Evolutionary conservation across 2,888 invertebrate species (phyloP).

Genomic region (Nebria brevicollis): DNA sequence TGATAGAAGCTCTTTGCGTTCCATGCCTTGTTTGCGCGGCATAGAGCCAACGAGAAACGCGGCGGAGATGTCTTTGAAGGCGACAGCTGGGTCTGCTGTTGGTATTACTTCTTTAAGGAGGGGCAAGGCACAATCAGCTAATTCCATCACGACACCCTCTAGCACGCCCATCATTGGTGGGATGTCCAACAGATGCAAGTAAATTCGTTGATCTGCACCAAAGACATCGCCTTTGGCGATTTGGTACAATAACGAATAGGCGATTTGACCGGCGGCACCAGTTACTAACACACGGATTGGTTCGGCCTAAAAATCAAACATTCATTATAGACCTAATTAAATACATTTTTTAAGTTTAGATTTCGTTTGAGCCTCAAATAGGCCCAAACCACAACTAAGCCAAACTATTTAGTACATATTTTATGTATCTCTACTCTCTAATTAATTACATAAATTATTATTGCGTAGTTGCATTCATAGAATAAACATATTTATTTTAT

Average conservation of each 20-base stretch:
- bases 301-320: conserved; percentile 70
- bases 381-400: no score
- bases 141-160: conserved; percentile 98
- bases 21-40: conserved; percentile 98
- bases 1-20: conserved; percentile 95
- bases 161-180: conserved; percentile 95
- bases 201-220: conserved; percentile 86
- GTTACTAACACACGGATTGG: conserved; percentile 95
- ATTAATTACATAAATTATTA: no score
- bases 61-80: conserved; percentile 95
- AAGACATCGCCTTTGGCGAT: conserved; percentile 96
- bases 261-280: conserved; percentile 99
- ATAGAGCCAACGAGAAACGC: conserved; percentile 98
- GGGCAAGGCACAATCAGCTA: conserved; percentile 94
- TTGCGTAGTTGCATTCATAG: no score
- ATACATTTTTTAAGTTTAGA: no score
- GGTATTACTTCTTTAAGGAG: conserved; percentile 85
- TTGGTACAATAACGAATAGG: conserved; percentile 94
- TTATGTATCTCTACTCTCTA: no score
- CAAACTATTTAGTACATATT: no score
- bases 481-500: no score
- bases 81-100: conserved; percentile 87
- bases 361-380: no score
- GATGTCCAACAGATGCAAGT: conserved; percentile 93
- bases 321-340: not conserved